phyloP scores from a whole-genome alignment of 2,888 invertebrate species.

The Tetragonisca angustula region DNA sequence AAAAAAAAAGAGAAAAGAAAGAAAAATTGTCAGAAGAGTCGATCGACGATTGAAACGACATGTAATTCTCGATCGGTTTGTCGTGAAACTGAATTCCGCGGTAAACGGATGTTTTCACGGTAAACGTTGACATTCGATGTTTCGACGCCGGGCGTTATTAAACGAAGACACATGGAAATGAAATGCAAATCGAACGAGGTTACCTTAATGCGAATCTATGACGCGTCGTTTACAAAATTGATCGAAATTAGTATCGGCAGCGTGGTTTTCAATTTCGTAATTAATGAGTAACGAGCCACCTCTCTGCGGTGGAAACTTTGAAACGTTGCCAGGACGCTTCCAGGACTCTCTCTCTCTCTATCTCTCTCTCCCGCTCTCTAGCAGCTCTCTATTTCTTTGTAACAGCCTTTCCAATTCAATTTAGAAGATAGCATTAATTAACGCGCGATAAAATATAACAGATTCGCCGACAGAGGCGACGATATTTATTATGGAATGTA shows the following conservation, averaged over 20 bases:
- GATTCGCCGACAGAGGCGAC: neutral
- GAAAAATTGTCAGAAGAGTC: neutral
- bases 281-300: conserved; percentile 43
- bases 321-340: conserved; percentile 50
- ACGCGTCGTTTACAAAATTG: conserved; percentile 27
- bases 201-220: conserved; percentile 6
- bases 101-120: neutral
- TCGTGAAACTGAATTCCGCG: neutral
- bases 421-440: conserved; percentile 49
- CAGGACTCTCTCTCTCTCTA: neutral
- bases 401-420: conserved; percentile 41
- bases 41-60: neutral
- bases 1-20: neutral
- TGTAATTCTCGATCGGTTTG: neutral
- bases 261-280: conserved; percentile 43
- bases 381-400: conserved; percentile 31
- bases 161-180: neutral
- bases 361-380: conserved; percentile 1
- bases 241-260: conserved; percentile 40
- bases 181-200: conserved; percentile 23
- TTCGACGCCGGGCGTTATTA: neutral
- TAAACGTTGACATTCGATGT: neutral
- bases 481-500: conserved; percentile 19
- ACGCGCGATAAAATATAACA: conserved; percentile 22
- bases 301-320: conserved; percentile 26